phyloP scores from a whole-genome alignment of 2,797 vertebrate species.

The Tamandua tetradactyla region DNA sequence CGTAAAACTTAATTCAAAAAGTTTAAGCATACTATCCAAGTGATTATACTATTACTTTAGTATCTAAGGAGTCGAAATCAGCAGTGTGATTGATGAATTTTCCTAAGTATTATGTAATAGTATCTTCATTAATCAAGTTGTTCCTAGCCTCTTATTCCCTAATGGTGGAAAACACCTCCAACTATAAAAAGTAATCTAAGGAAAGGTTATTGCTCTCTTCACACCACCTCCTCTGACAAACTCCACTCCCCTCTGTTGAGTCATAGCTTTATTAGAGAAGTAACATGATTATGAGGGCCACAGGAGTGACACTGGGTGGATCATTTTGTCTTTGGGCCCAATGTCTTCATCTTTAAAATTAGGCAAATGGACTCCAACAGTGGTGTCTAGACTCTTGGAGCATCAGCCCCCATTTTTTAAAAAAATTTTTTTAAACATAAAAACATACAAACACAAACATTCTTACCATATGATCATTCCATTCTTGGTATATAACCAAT shows the following conservation, averaged over 20 bases:
- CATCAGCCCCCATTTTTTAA: no score
- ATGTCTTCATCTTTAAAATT: background rate
- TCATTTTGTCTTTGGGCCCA: background rate
- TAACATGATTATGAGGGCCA: background rate
- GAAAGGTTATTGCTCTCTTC: background rate
- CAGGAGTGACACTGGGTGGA: fast-evolving
- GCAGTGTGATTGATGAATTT: background rate
- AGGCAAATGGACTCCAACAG: background rate
- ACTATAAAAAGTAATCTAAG: background rate
- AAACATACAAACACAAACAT: no score
- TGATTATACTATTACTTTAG: background rate
- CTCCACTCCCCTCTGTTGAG: background rate
- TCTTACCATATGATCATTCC: no score
- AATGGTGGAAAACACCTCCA: background rate
- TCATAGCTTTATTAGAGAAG: background rate
- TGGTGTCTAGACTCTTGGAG: no score
- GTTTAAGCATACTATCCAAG: background rate
- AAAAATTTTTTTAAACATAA: no score
- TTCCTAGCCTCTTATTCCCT: background rate
- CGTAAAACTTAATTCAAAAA: background rate
- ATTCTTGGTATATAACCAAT: no score
- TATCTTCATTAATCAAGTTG: background rate
- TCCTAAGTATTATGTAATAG: background rate
- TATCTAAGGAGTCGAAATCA: background rate
- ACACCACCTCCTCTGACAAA: background rate